phyloP scores from a whole-genome alignment of 2,113 vertebrate genomes.

The Eleginops maclovinus region DNA sequence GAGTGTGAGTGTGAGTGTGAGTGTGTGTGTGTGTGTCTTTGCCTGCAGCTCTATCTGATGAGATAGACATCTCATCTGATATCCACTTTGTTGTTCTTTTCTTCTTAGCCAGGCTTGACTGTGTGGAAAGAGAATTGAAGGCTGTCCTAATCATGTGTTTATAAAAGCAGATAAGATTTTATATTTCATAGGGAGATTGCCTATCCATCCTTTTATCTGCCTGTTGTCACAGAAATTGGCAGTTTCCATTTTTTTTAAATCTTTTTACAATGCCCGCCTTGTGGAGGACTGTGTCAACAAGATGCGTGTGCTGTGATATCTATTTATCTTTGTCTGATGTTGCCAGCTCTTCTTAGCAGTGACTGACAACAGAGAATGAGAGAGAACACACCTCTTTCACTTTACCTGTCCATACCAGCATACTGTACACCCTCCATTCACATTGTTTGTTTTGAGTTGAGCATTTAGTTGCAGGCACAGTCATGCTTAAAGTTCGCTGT shows the following conservation, averaged over 20 bases:
- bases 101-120: constrained; percentile 73
- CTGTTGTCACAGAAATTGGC: constrained; percentile 58
- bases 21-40: constrained; percentile 51
- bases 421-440: constrained; percentile 21
- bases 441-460: constrained; percentile 58
- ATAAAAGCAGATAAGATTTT: constrained; percentile 82
- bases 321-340: constrained; percentile 59
- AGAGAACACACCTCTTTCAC: constrained; percentile 43
- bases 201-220: constrained; percentile 62
- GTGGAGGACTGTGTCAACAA: constrained; percentile 60
- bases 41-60: constrained; percentile 69
- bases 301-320: constrained; percentile 30
- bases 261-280: constrained; percentile 41
- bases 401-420: constrained; percentile 41
- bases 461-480: constrained; percentile 61
- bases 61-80: constrained; percentile 84
- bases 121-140: constrained; percentile 72
- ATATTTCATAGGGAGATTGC: constrained; percentile 68
- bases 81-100: constrained; percentile 79
- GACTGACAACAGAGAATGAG: constrained; percentile 53
- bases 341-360: constrained; percentile 44
- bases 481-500: constrained; percentile 53
- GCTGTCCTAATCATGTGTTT: constrained; percentile 80
- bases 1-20: constrained; percentile 24
- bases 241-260: constrained; percentile 7